Base-by-base conservation (phyloP, 2,113 vertebrate genomes). In the Ameiurus melas region DNA sequence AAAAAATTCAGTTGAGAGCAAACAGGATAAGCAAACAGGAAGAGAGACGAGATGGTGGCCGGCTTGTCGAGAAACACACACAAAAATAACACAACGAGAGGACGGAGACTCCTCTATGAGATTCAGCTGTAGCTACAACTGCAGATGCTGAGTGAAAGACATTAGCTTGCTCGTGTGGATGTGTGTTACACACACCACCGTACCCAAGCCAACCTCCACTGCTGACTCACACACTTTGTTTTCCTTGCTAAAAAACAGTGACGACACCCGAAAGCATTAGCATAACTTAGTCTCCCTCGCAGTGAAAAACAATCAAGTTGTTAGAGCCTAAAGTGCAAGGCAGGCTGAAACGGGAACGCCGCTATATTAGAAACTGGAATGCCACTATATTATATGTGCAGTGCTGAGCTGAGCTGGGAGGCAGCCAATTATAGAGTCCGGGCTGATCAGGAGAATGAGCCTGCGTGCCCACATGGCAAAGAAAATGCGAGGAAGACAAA, bases 301-400 rank as follows among this genome's bases (percentile, higher is more conserved):
- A 66, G 47, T 85, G 92, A 92, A 92, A 92, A 89, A 92, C 93
- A 91, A 92, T 95, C 94, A 94, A 94, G 94, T 93, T 95, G 94
- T 96, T 94, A 95, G 93, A 94, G 88, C 93, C 91, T 91, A 94
- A 95, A 95, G 92, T 94, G 93, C 93, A 94, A 93, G 92, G 94
- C 89, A 91, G 93, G 92, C 93, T 93, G 93, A 95, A 94, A 93
- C 86, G 58, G 71, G 90, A 91, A 91, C 90, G 68, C 92, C 92
- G 93, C 93, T 95, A 93, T 94, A 92, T 90, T 92, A 91, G 93
- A 88, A 88, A 91, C 83, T 70, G 64, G 83, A 85, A 85, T 70
- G 83, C 47, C 64, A 70, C 66, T 85, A 68, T 70, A 85, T 70
- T 70, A 85, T 83, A 94, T 92, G 91, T 94, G 93, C 90, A 89